A percentile compares a stretch with the other conserved stretches of the same genome.
Conservation (phyloP, 2,888 invertebrate species). For the Thera obeliscata region DNA sequence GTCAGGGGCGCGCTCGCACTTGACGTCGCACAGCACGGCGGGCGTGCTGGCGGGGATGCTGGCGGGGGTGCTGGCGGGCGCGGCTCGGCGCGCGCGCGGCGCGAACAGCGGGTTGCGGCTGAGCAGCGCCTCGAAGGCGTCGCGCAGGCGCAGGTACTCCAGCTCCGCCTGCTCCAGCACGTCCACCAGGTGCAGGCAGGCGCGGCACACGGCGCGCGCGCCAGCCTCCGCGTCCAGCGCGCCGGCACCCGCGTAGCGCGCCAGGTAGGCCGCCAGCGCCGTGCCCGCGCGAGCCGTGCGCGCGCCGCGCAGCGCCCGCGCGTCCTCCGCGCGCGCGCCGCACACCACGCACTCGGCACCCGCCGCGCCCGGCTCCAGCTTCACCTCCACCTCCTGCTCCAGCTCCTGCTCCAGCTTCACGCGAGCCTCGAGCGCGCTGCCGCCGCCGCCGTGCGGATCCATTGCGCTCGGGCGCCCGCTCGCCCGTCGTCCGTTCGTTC, state of each 20-base stretch:
- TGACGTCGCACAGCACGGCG: constrained; percentile 40
- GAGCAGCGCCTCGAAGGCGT: constrained; percentile 69
- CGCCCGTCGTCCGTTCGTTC: too few species aligned
- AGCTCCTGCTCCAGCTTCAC: constrained; percentile 53
- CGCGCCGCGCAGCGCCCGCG: constrained; percentile 45
- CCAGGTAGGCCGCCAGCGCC: constrained; percentile 60
- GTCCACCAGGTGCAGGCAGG: constrained; percentile 69
- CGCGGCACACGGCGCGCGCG: constrained; percentile 60
- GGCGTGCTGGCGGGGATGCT: not conserved
- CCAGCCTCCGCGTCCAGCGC: constrained; percentile 46
- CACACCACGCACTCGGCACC: constrained; percentile 68
- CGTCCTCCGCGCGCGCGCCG: constrained; percentile 24
- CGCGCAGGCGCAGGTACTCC: constrained; percentile 69
- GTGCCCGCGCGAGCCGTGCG: constrained; percentile 58
- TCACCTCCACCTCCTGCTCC: constrained; percentile 60
- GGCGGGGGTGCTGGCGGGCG: not conserved
- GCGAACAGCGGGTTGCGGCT: constrained; percentile 65
- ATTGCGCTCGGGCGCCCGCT: constrained; percentile 49
- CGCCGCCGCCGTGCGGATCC: constrained; percentile 41
- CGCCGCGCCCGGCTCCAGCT: constrained; percentile 60
- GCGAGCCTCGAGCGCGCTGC: constrained; percentile 35
- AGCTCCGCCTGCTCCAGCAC: constrained; percentile 71
- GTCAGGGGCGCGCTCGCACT: constrained; percentile 49
- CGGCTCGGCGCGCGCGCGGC: not conserved
- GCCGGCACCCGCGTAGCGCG: constrained; percentile 52